Percentiles rank a stretch among this genome's conserved stretches.
Conservation (phyloP, 2,888 invertebrate genomes). For the Mythimna impura region DNA sequence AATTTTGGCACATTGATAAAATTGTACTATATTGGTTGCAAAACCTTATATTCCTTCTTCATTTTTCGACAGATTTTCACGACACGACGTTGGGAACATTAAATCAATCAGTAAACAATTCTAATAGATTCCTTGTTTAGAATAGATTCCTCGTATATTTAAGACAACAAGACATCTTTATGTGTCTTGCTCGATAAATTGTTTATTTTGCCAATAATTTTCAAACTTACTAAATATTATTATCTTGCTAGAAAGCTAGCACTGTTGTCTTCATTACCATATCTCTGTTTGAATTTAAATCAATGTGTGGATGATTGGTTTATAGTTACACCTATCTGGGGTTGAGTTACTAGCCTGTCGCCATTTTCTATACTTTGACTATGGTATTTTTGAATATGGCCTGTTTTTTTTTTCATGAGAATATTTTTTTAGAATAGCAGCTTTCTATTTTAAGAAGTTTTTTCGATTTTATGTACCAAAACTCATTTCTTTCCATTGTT, state of each 20-base stretch:
- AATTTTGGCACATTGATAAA: constrained; percentile 6
- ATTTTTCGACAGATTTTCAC: not conserved
- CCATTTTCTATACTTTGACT: not conserved
- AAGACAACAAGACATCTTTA: constrained; percentile 31
- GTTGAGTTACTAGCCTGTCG: not conserved
- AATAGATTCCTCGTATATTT: constrained; percentile 35
- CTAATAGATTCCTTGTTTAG: constrained; percentile 20
- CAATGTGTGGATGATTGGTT: constrained; percentile 17
- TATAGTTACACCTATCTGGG: not conserved
- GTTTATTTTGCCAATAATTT: constrained; percentile 40
- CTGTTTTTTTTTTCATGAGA: not conserved
- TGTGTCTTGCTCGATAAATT: constrained; percentile 32
- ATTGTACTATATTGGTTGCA: constrained; percentile 4
- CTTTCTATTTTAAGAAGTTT: not conserved
- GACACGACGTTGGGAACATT: too few relatives aligned
- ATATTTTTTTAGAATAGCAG: not conserved
- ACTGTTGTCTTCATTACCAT: constrained; percentile 46
- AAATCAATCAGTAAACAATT: constrained; percentile 24
- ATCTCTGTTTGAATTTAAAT: constrained; percentile 36
- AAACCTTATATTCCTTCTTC: constrained; percentile 19
- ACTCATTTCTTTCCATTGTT: constrained; percentile 38
- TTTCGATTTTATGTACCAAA: not conserved
- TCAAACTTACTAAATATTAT: constrained; percentile 33
- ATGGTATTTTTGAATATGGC: not conserved
- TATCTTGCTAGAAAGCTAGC: constrained; percentile 38